Evolutionary conservation across 2,888 invertebrate species (phyloP), one percentile per base, ranked within the genome.

Genomic region (Megalurothrips usitatus): DNA sequence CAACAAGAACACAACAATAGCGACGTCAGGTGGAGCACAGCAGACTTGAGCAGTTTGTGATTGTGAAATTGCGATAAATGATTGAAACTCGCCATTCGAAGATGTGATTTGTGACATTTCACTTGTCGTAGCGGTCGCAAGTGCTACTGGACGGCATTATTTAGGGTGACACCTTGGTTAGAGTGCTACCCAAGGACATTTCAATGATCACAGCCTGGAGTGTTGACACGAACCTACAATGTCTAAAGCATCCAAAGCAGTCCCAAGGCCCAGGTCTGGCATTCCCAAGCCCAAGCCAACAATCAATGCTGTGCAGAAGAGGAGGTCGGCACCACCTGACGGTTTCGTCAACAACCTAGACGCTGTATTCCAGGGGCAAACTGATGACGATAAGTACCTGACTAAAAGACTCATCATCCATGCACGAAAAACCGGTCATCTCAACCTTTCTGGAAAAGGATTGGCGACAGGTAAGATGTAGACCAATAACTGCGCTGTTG

Each of bases 401-500:
- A 91, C 94, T 49, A 89, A 90, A 81, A 91, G 91, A 80, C 87
- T 95, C 84, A 90, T 97, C 81, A 93, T 95, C 87, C 91, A 92
- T 83, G 95, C 96, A 6, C 91, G 95, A 85, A 92, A 92, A 86
- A 92, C 93, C 83, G 96, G 97, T 28, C 91, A 92, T 84, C 88
- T 97, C 78, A 94, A 94, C 89, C 89, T 97, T 84, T 91, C 94
- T 81, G 92, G 93, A 83, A 91, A 91, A 86, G 94, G 92, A 84
- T 88, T 96, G 84, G 90, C 91, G 79, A 89, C 91, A 87, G 94
- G 96, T 94, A 88, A 86, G 86, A 84, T 68, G 12, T 3, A 75
- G 12, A 12, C 2, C 34, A 4, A 43, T 43, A 43, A 43, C 34
- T 43, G 34, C 34, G 6, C 23, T 75, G 26, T 12, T 23, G n/a